A percentile compares a stretch with the other conserved stretches of the same genome.
These are phyloP conservation scores for Watsonalla cultraria DNA, from an alignment of 2,888 invertebrate species.

Conservation along the genomic window DNA sequence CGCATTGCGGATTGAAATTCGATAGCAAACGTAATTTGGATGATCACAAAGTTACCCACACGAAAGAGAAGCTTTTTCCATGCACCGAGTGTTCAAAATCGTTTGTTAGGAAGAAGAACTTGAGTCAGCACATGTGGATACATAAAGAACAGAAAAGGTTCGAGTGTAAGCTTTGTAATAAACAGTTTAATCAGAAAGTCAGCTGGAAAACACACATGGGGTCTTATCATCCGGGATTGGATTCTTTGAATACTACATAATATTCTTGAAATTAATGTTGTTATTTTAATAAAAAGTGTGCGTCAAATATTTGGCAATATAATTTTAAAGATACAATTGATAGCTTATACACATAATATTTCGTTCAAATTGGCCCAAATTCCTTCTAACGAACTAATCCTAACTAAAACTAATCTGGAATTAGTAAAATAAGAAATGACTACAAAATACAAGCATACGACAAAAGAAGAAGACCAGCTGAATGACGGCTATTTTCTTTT, in stretches of 20 bases:
- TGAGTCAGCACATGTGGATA: conserved; percentile 50
- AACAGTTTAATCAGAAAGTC: conserved; percentile 37
- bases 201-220: conserved; percentile 52
- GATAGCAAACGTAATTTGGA: conserved; percentile 52
- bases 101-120: conserved; percentile 45
- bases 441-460: conserved; percentile 11
- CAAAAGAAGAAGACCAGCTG: conserved; percentile 24
- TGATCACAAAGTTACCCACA: conserved; percentile 60
- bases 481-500: conserved; percentile 70
- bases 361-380: too few relatives aligned
- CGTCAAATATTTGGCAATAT: too few relatives aligned
- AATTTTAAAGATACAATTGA: too few relatives aligned
- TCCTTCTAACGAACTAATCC: too few relatives aligned
- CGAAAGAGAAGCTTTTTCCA: conserved; percentile 58
- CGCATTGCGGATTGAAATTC: conserved; percentile 48
- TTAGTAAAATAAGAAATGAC: conserved; percentile 1
- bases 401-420: too few relatives aligned
- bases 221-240: conserved; percentile 46
- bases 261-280: neutral
- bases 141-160: conserved; percentile 51
- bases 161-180: conserved; percentile 40
- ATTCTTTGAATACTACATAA: conserved; percentile 25
- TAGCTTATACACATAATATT: too few relatives aligned
- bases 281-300: too few relatives aligned
- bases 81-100: conserved; percentile 61